Conservation (phyloP, 2,888 invertebrate species). For the Toxonevra muliebris region DNA sequence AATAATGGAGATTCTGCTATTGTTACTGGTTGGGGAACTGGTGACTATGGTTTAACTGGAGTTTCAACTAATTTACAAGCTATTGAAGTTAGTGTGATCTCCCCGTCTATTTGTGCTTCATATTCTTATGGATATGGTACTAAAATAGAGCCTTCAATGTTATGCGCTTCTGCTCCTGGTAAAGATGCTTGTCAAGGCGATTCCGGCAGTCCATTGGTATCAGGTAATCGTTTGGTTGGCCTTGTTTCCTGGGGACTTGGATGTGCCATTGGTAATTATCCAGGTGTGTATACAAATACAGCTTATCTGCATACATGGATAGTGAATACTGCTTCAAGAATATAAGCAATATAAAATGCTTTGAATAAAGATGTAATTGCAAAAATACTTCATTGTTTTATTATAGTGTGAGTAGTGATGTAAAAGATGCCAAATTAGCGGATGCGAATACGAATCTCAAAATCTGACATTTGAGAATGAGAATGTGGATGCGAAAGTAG, state of each 20-base stretch:
- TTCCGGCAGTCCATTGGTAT: constrained; percentile 57
- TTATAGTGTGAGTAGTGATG: background rate
- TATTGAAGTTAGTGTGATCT: constrained; percentile 63
- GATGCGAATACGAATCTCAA: no score
- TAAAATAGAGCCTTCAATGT: constrained; percentile 48
- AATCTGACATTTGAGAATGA: no score
- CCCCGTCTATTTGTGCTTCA: constrained; percentile 60
- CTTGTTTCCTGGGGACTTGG: constrained; percentile 54
- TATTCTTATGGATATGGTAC: constrained; percentile 52
- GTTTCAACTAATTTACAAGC: constrained; percentile 51
- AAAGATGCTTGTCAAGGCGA: constrained; percentile 60
- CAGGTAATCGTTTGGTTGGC: constrained; percentile 47
- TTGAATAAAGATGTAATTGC: no score
- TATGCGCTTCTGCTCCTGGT: constrained; percentile 52
- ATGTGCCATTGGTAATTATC: constrained; percentile 47
- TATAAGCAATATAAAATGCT: constrained; percentile 42
- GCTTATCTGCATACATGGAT: constrained; percentile 46
- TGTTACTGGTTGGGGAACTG: constrained; percentile 46
- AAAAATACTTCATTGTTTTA: background rate
- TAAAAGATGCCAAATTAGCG: no score
- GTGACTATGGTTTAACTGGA: constrained; percentile 30
- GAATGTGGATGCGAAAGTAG: no score
- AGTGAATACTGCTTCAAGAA: no score
- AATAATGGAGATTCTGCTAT: constrained; percentile 34
- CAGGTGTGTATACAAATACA: constrained; percentile 52